A percentile compares a stretch with the other conserved stretches of the same genome.
phyloP scores from a whole-genome alignment of 2,113 vertebrate genomes.

The Corythaeola cristata region DNA sequence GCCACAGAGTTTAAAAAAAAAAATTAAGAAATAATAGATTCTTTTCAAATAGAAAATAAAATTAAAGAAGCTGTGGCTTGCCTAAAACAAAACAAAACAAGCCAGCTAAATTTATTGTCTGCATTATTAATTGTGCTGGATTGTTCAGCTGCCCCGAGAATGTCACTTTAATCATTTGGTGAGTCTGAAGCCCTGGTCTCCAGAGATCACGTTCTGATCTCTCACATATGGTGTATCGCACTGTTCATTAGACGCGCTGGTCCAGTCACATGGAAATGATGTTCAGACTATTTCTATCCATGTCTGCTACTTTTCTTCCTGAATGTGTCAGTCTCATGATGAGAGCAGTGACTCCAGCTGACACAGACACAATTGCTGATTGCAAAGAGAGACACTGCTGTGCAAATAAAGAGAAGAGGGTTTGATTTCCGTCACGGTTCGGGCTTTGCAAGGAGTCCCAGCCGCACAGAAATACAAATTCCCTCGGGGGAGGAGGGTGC shows the following conservation, averaged over 20 bases:
- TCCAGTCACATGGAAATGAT: constrained; percentile 41
- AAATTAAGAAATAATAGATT: background rate
- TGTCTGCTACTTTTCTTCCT: constrained; percentile 32
- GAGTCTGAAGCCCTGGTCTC: background rate
- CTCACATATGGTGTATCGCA: background rate
- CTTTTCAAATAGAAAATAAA: constrained; percentile 7
- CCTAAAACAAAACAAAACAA: background rate
- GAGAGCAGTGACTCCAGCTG: constrained; percentile 39
- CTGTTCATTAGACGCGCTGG: constrained; percentile 11
- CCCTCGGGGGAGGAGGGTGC: background rate
- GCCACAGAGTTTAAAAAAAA: background rate
- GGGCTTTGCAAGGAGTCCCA: background rate
- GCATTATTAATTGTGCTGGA: constrained; percentile 10
- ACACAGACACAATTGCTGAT: constrained; percentile 21
- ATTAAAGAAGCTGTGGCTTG: background rate
- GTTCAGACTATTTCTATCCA: background rate
- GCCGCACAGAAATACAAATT: background rate
- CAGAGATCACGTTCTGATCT: background rate
- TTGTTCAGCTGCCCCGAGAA: background rate
- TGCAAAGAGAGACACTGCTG: background rate
- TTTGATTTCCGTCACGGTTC: background rate
- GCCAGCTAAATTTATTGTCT: background rate
- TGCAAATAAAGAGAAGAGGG: background rate
- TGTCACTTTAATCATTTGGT: constrained; percentile 6
- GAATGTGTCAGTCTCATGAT: constrained; percentile 24